Conservation (phyloP, 2,113 vertebrate genomes). For the Aspiorhynchus laticeps region DNA sequence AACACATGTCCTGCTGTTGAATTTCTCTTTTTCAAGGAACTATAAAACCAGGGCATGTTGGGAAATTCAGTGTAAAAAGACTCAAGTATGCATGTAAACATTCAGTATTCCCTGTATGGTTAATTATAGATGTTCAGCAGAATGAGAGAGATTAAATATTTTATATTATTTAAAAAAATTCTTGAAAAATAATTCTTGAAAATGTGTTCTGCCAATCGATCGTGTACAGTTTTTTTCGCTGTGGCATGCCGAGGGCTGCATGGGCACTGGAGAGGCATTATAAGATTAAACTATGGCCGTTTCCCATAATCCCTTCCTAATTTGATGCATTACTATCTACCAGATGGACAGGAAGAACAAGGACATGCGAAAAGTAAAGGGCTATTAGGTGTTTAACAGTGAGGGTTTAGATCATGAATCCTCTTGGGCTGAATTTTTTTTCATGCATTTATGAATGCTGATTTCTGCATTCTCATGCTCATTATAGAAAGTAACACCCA, state of each 20-base stretch:
- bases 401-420: neutral
- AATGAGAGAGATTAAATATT: neutral
- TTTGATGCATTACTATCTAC: constrained; percentile 35
- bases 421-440: neutral
- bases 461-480: neutral
- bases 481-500: neutral
- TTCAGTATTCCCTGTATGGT: neutral
- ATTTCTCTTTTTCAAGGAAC: neutral
- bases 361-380: constrained; percentile 15
- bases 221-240: neutral
- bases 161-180: neutral
- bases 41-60: neutral
- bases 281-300: constrained; percentile 39
- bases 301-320: constrained; percentile 40
- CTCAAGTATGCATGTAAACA: neutral
- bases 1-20: neutral
- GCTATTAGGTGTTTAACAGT: neutral
- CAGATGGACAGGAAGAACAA: constrained; percentile 6
- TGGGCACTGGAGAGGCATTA: constrained; percentile 28
- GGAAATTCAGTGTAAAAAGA: neutral
- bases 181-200: neutral
- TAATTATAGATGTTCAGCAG: neutral
- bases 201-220: neutral
- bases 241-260: neutral
- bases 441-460: neutral